phyloP scores from a whole-genome alignment of 1,140 invertebrate genomes.

The Periplaneta americana region DNA sequence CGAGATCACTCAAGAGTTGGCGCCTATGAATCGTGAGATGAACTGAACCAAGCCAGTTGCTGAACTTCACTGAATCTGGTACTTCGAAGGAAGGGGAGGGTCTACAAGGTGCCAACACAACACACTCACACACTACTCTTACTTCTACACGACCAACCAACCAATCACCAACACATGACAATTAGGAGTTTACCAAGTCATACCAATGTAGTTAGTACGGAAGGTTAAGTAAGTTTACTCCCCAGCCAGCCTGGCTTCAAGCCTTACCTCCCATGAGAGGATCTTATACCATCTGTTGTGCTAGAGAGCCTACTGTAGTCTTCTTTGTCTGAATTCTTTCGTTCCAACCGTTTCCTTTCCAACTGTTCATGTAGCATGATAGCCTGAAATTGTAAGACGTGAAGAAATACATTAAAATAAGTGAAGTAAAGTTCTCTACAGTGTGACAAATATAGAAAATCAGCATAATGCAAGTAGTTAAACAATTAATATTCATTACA shows the following conservation, averaged over 20 bases:
- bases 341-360: constrained; percentile 36
- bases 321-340: constrained; percentile 23
- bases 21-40: too few relatives aligned
- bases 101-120: neutral
- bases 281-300: constrained; percentile 10
- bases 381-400: constrained; percentile 26
- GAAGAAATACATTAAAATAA: neutral
- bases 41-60: too few relatives aligned
- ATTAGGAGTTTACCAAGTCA: neutral
- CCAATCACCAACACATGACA: neutral
- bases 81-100: neutral
- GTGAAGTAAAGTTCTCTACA: too few relatives aligned
- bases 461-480: too few relatives aligned
- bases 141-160: neutral
- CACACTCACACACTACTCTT: neutral
- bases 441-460: too few relatives aligned
- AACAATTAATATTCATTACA: too few relatives aligned
- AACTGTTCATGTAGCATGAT: constrained; percentile 39
- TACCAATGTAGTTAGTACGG: neutral
- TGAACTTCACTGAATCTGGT: too few relatives aligned
- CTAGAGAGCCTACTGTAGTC: neutral
- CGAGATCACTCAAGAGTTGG: too few relatives aligned
- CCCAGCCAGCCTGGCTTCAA: neutral
- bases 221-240: too few relatives aligned
- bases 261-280: constrained; percentile 9